These are phyloP conservation scores for Pangasius sanitwongsei DNA, from an alignment of 2,797 vertebrate species.

Conservation along the genomic window DNA sequence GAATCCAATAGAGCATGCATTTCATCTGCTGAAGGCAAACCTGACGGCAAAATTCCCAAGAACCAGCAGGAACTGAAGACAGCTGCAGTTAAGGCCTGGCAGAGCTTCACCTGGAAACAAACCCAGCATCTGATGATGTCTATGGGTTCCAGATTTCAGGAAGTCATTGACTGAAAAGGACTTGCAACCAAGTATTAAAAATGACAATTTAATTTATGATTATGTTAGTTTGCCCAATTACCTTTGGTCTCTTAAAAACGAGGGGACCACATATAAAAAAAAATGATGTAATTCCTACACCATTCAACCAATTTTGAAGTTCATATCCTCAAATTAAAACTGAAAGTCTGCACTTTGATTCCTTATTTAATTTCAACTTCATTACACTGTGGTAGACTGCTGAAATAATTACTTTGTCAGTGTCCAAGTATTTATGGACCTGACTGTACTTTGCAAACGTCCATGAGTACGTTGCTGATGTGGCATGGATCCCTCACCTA, in stretches of 20 bases:
- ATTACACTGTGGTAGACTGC: neutral
- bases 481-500: slow-evolving; percentile 73
- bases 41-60: too few species aligned
- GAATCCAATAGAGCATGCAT: too few species aligned
- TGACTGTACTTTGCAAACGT: neutral
- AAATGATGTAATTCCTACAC: neutral
- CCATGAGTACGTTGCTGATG: neutral
- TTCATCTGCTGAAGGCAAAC: too few species aligned
- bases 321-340: neutral
- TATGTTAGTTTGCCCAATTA: neutral
- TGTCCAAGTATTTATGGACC: neutral
- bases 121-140: neutral
- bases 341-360: neutral
- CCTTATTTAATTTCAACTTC: neutral
- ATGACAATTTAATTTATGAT: neutral
- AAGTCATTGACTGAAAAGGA: too few species aligned
- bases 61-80: too few species aligned
- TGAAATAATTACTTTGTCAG: neutral
- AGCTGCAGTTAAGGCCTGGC: too few species aligned
- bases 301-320: neutral
- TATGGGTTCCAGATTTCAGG: neutral
- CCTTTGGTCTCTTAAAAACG: neutral
- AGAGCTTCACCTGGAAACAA: neutral
- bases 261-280: neutral
- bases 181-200: neutral